Evolutionary conservation across 1,140 invertebrate genomes (phyloP).

Genomic region (Odontomachus brunneus): DNA sequence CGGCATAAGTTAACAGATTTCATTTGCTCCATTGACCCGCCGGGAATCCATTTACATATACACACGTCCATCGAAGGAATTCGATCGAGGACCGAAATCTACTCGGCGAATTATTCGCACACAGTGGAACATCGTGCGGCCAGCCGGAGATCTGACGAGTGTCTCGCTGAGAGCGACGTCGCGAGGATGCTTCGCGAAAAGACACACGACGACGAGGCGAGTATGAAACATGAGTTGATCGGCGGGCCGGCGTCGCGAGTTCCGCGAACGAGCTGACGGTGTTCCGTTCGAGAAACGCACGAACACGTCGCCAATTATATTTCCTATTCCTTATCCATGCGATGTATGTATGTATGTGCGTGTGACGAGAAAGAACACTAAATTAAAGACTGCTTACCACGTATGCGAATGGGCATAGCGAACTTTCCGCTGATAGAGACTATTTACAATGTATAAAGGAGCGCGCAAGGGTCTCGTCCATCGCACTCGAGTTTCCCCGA

Average conservation of each 20-base stretch:
- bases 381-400: constrained; percentile 20
- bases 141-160: too few relatives aligned
- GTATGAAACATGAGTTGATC: too few relatives aligned
- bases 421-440: constrained; percentile 4
- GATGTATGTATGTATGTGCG: too few relatives aligned
- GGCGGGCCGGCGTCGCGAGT: too few relatives aligned
- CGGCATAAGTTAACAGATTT: constrained; percentile 81
- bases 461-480: neutral
- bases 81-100: constrained; percentile 77
- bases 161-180: too few relatives aligned
- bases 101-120: constrained; percentile 51
- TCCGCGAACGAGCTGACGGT: too few relatives aligned
- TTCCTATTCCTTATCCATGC: too few relatives aligned
- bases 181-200: too few relatives aligned
- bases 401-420: constrained; percentile 6
- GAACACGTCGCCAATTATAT: too few relatives aligned
- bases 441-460: constrained; percentile 42
- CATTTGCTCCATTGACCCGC: constrained; percentile 82
- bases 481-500: neutral
- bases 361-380: constrained; percentile 6
- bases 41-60: constrained; percentile 69
- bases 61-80: constrained; percentile 68
- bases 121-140: too few relatives aligned
- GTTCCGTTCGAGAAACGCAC: too few relatives aligned
- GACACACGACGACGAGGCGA: too few relatives aligned